Evolutionary conservation across 2,797 vertebrate genomes (phyloP), one percentile per base, ranked within the genome.

Genomic region (Rhinoraja longicauda): DNA sequence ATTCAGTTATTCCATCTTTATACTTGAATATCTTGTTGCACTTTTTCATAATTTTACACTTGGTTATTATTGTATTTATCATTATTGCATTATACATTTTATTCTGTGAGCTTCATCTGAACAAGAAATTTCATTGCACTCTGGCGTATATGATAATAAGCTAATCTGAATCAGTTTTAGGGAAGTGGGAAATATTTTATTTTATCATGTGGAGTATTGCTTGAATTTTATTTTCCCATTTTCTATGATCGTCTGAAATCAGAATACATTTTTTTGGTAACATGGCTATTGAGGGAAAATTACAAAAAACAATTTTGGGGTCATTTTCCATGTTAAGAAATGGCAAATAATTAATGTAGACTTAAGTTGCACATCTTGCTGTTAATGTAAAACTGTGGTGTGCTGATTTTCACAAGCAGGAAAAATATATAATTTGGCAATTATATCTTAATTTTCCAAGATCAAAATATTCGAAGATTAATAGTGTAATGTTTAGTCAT

Each of bases 301-400:
- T 72, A 1, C 70, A 67, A 36, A 88, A 3, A 29, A 0, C 26
- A n/a, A 19, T 17, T 36, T n/a, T 36, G 9, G n/a, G 17, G 13
- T 62, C 59, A 88, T 88, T 67, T 67, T 88, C 21, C n/a, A 36
- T 67, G 21, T 36, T 88, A 67, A 7, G n/a, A n/a, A 21, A 88
- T 88, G 84, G 84, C n/a, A 64, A 36, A 67, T 67, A 88, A 92
- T 92, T 75, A 92, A 92, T 45, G 67, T 53, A 57, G 70, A 70
- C 39, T 73, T 45, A 92, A 72, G 90, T 53, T 9, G 64, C 67
- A 72, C 82, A 91, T 91, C 82, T 72, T 92, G 72, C 36, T 75
- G 10, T 75, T 70, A 26, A 92, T 75, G 10, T 92, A 75, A 67
- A 75, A 24, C 39, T 92, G 64, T n/a, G 39, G 8, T 45, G 36